Evolutionary conservation across 2,113 vertebrate species (phyloP), one percentile per base, ranked within the genome.

Genomic region (Forbesichthys papilliferus): DNA sequence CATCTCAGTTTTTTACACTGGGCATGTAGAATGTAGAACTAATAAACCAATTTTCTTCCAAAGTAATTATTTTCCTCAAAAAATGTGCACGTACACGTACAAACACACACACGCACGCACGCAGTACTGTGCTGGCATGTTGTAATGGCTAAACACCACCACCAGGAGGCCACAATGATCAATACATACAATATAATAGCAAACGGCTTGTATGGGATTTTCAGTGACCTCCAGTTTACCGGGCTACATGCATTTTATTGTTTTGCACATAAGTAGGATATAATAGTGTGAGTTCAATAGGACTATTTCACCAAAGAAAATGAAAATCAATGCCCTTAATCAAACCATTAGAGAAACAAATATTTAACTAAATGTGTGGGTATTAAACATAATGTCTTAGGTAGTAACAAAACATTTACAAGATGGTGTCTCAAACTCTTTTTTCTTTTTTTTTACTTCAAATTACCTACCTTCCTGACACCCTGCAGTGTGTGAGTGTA

Each of bases 401-500:
- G 36, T 42, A 42, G 4, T 42, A 42, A 42, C 36, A 7, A 42
- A 7, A 42, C 36, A 42, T 42, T 42, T 42, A 42, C 36, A 8
- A 42, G 48, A 16, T 13, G 20, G 9, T 51, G n/a, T 27, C 9
- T 1, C 52, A 18, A 3, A 51, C 52, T n/a, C 6, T 57, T 16
- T 56, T 52, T 61, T 20, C 13, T 27, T 27, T 27, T 27, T 27
- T 27, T 27, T 27, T 27, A 27, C 27, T 27, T 27, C 27, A 27
- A 27, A 27, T 27, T 2, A 27, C 27, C 3, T 27, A 27, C 27
- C 27, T 27, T 27, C 27, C 2, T 3, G 64, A 6, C 2, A 8
- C 64, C 61, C 73, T 52, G 62, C 33, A 16, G 11, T 27, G 47
- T 42, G 14, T 54, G 13, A 64, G 68, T 75, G 81, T 69, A 27